A percentile compares a stretch with the other conserved stretches of the same genome.
Evolutionary conservation across 2,797 vertebrate species (phyloP).

Genomic region (Neomorphus geoffroyi): DNA sequence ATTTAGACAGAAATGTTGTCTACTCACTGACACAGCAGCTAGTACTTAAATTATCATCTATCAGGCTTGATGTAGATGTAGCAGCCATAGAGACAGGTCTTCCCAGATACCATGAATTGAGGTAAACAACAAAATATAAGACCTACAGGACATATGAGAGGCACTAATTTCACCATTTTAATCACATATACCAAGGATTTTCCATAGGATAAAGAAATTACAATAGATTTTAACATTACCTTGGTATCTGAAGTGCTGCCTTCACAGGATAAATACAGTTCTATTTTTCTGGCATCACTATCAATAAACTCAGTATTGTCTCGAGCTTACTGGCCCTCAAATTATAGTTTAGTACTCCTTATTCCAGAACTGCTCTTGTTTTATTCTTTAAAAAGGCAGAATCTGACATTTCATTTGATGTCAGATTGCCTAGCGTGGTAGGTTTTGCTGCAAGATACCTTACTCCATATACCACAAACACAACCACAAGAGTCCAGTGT

Average conservation of each 20-base stretch:
- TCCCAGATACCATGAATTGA: not conserved
- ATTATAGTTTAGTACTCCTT: not conserved
- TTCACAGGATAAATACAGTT: not conserved
- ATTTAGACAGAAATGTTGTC: not conserved
- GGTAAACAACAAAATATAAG: not conserved
- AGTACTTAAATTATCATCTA: constrained; percentile 10
- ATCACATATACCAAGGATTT: not conserved
- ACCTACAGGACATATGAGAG: not conserved
- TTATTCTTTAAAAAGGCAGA: not conserved
- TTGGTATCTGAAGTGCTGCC: not conserved
- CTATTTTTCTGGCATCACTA: not conserved
- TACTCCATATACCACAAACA: not conserved
- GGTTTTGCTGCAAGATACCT: not conserved
- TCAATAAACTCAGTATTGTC: not conserved
- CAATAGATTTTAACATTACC: not conserved
- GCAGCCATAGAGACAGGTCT: not conserved
- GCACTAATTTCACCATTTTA: not conserved
- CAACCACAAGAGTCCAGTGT: fast-evolving
- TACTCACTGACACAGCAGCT: not conserved
- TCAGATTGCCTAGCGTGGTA: fast-evolving
- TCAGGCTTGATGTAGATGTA: not conserved
- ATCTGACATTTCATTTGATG: not conserved
- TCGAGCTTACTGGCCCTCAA: not conserved
- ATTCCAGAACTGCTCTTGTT: not conserved
- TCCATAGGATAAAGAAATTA: not conserved